Percentiles rank a stretch among this genome's conserved stretches.
Evolutionary conservation across 1,140 invertebrate species (phyloP).

Genomic region (Prorops nasuta): DNA sequence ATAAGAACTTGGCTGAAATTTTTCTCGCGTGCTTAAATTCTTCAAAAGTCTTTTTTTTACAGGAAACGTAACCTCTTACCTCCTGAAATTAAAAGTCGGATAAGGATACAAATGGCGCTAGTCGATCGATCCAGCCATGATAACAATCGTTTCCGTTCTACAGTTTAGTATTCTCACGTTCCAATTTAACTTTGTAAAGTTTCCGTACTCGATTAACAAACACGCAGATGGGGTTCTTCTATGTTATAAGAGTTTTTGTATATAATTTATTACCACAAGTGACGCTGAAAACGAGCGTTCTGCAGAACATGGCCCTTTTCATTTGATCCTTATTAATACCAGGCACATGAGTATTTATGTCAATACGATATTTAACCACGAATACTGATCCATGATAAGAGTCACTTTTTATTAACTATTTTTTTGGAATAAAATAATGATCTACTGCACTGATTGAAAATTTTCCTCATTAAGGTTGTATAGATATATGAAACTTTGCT

Average conservation of each 20-base stretch:
- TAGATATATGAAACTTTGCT: background rate
- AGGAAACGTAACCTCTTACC: too few species aligned
- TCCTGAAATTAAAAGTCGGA: too few species aligned
- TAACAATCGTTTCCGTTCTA: constrained; percentile 1
- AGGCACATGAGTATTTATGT: background rate
- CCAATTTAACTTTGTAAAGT: constrained; percentile 15
- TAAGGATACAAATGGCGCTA: too few species aligned
- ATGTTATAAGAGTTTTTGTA: background rate
- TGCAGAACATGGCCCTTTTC: background rate
- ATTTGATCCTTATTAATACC: background rate
- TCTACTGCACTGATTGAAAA: too few species aligned
- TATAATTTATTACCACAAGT: background rate
- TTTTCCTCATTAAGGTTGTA: too few species aligned
- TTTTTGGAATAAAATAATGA: too few species aligned
- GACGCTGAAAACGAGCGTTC: background rate
- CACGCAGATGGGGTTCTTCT: background rate
- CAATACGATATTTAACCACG: too few species aligned
- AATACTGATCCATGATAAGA: too few species aligned
- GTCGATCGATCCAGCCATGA: constrained; percentile 12
- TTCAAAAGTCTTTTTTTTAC: too few species aligned
- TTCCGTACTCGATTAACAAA: constrained; percentile 15
- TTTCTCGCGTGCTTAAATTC: too few species aligned
- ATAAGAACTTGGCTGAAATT: too few species aligned
- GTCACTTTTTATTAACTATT: too few species aligned
- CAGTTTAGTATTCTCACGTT: background rate